Evolutionary conservation across 2,113 vertebrate genomes (phyloP).

Genomic region (Corynorhinus townsendii): DNA sequence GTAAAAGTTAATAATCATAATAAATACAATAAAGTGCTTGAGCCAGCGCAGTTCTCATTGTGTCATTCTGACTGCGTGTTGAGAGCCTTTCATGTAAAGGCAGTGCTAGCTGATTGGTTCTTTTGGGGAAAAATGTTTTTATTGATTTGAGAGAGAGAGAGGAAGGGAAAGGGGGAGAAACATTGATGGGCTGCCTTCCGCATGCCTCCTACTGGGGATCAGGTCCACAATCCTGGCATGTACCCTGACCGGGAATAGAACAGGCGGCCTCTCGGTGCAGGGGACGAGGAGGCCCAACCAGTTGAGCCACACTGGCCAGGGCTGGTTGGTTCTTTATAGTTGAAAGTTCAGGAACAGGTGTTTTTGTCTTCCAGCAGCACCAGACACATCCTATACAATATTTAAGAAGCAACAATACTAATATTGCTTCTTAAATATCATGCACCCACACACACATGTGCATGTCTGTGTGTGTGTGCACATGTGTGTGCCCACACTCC

Average conservation of each 20-base stretch:
- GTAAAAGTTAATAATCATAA: not conserved
- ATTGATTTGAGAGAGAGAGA: too few species aligned
- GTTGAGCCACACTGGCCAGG: too few species aligned
- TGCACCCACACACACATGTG: not conserved
- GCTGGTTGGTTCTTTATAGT: not conserved
- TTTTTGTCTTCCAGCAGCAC: not conserved
- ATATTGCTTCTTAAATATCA: too few species aligned
- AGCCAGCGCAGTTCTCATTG: not conserved
- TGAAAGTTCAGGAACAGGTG: not conserved
- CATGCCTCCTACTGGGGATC: too few species aligned
- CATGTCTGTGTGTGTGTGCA: not conserved
- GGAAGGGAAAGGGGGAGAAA: too few species aligned
- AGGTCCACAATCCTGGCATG: too few species aligned
- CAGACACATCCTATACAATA: not conserved
- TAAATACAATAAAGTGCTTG: not conserved
- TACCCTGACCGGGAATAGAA: too few species aligned
- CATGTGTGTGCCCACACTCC: not conserved
- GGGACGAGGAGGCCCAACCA: too few species aligned
- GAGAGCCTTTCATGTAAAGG: not conserved
- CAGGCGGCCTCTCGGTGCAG: too few species aligned
- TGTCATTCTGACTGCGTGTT: not conserved
- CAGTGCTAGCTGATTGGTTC: not conserved
- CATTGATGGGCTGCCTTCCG: too few species aligned
- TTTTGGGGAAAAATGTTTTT: not conserved
- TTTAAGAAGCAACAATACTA: not conserved